Base-by-base conservation (phyloP, 64 coral and sea anemone species). In the Stichodactyla mertensii region DNA sequence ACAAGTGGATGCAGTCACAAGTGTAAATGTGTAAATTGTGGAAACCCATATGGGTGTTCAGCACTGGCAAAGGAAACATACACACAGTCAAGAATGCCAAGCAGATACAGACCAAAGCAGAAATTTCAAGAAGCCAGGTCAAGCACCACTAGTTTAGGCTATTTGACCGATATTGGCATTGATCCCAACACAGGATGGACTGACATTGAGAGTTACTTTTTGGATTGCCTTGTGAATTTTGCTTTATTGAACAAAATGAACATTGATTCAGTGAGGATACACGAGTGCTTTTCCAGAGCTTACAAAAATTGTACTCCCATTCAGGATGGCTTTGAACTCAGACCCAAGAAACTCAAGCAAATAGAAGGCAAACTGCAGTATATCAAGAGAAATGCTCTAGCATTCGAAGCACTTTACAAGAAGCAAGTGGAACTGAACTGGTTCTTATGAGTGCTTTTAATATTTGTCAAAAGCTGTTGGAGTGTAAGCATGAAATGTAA, bases 21-120 rank as follows among this genome's bases (percentile, higher is more conserved):
- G 51, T 86, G 85, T 52, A 86, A 86, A 62, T 86, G 85, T 86
- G 61, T 71, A 16, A 67, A 86, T 86, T 86, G 85, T 86, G 85
- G 85, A 74, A 86, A 86, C 70, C 85, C 85, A 45, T 67, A 86
- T 86, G 84, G 84, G 23, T 23, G 59, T 28, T 86, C 84, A 52
- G 61, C 5, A 52, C 22, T 52, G 45, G 85, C 85, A 67, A 86
- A 86, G 27, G 13, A 71, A 52, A 18, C 85, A 66, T 86, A 86
- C 61, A 86, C 85, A 86, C 64, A 86, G 15, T 70, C 52, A 51
- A 67, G 58, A 86, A 54, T 52, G 5, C 20, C 61, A 67, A 31
- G 28, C 28, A 86, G 85, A 36, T 70, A 86, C 59, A 61, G 85
- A 70, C 85, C 85, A 67, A 86, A 86, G 28, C 85, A 86, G 20